Evolutionary conservation across 2,113 vertebrate genomes (phyloP), one percentile per base, ranked within the genome.

Genomic region (Pardalotus punctatus): DNA sequence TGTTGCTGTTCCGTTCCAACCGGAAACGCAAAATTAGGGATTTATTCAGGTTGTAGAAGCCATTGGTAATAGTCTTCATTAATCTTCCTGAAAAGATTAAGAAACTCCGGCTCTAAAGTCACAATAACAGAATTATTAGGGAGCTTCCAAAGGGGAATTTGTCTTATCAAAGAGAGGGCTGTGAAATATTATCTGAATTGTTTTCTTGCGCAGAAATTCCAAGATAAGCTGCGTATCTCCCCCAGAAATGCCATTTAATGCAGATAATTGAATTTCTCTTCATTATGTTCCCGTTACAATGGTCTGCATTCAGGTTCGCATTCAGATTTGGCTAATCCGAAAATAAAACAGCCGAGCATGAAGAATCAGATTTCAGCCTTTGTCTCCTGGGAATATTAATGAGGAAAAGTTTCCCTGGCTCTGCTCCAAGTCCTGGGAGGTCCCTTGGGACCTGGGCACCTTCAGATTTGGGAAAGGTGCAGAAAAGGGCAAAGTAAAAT

Each of bases 61-160:
- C 60, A n/a, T 12, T 38, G 69, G 21, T 11, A 64, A 84, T 4
- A 40, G 22, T 12, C 54, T 45, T 62, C 73, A 81, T 86, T 91
- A 82, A 67, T 62, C 45, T 57, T 28, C 69, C 76, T 25, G 40
- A 18, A 53, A 42, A 60, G 83, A 88, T 86, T 31, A 79, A 27
- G 38, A 36, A 43, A 14, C 54, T 29, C 45, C 18, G 45, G 50
- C 71, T 91, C 70, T 33, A 35, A 88, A 87, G 72, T 14, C 71
- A 60, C 94, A 93, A 71, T 2, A 83, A 60, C 58, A 76, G 71
- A 83, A 86, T 90, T 70, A 86, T 73, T 62, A 83, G 43, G 86
- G 81, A 78, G 57, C 73, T 83, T 56, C 71, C 74, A 74, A 60
- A 53, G 43, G 72, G 35, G 47, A 88, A 65, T 64, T 40, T 56